Percentiles rank a stretch among this genome's conserved stretches.
These are phyloP conservation scores for Atta cephalotes DNA, from an alignment of 1,140 invertebrate genomes.

Conservation along the genomic window DNA sequence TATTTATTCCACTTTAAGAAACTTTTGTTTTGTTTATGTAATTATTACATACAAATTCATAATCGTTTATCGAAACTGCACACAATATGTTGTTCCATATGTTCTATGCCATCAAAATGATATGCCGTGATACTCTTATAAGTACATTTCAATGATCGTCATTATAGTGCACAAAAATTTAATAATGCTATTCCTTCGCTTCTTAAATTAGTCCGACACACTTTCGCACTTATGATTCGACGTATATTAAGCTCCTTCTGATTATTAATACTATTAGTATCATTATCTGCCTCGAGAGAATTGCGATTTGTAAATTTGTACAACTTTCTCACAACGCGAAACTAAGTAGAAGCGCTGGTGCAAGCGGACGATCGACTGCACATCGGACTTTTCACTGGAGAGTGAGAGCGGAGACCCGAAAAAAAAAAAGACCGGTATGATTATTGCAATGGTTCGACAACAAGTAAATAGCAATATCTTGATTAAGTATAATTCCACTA, in stretches of 20 bases:
- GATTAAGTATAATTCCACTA: not conserved
- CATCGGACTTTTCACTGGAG: constrained; percentile 31
- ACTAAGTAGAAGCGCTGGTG: constrained; percentile 4
- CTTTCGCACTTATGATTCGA: constrained; percentile 3
- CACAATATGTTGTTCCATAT: not conserved
- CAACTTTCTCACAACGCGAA: constrained; percentile 24
- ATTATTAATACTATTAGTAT: constrained; percentile 24
- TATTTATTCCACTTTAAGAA: not conserved
- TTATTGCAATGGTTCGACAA: not conserved
- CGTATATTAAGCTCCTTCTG: not conserved
- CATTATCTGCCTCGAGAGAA: constrained; percentile 19
- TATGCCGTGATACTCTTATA: not conserved
- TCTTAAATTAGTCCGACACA: constrained; percentile 6
- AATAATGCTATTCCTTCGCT: not conserved
- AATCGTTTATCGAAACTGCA: not conserved
- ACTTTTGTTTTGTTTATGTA: not conserved
- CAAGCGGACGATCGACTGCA: not conserved
- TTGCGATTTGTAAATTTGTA: not conserved
- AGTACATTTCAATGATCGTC: not conserved
- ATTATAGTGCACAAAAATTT: not conserved
- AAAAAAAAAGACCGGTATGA: constrained; percentile 7
- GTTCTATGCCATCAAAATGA: not conserved
- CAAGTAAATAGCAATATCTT: not conserved
- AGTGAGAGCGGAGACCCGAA: not conserved
- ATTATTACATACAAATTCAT: not conserved